Conservation (phyloP, 2,888 invertebrate genomes). For the Eulithis prunata region DNA sequence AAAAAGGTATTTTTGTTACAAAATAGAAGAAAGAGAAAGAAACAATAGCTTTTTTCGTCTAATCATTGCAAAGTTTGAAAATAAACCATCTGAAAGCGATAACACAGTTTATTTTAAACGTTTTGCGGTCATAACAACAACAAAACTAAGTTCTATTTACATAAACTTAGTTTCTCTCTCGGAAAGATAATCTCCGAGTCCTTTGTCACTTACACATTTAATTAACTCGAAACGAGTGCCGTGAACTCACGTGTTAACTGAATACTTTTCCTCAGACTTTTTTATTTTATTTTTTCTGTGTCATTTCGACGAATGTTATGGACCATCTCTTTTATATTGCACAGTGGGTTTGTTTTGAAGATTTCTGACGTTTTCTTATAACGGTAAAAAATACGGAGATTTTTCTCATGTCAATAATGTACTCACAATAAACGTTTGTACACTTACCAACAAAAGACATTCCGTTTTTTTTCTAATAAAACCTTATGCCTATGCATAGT, state of each 20-base stretch:
- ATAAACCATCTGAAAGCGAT: no score
- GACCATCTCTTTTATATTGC: slow-evolving; percentile 16
- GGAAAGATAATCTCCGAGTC: slow-evolving; percentile 30
- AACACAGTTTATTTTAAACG: no score
- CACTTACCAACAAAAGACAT: no score
- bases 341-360: slow-evolving; percentile 3
- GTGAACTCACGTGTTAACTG: slow-evolving; percentile 53
- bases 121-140: not conserved
- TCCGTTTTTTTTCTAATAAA: no score
- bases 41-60: no score
- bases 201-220: slow-evolving; percentile 49
- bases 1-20: no score
- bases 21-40: no score
- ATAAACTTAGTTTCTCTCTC: slow-evolving; percentile 10
- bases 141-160: not conserved
- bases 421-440: no score
- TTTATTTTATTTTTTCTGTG: slow-evolving; percentile 20
- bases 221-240: slow-evolving; percentile 55
- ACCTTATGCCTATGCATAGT: no score
- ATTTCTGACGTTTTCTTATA: slow-evolving; percentile 1
- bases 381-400: no score
- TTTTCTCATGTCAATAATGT: not conserved
- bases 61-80: no score
- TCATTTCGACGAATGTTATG: slow-evolving; percentile 3
- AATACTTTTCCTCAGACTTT: slow-evolving; percentile 37